Base-by-base conservation (phyloP, 1,140 invertebrate genomes). In the Riptortus pedestris region DNA sequence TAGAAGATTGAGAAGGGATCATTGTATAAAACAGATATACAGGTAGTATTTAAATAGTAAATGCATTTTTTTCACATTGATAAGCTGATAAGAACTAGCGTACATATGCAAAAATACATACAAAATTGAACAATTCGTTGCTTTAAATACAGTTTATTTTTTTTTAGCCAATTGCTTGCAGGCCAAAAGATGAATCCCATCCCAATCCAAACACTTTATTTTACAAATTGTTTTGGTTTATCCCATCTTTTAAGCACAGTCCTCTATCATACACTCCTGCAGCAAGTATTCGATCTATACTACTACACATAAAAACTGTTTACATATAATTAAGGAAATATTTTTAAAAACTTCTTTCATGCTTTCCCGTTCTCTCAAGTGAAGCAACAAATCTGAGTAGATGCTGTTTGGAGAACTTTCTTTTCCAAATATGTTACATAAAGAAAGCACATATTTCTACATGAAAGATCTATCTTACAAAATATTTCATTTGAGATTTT, bases 281-380 rank as follows among this genome's bases (percentile, higher is more conserved):
- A 60, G 59, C 59, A 45, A 43, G 59, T 60, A 60, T 38, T 43
- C 31, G 18, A 38, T 24, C 51, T 55, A 33, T 60, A 38, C 59
- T 60, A 60, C 59, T 60, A 60, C 59, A 60, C 59, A 60, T 60
- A 60, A 60, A 57, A 60, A 60, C 59, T 28, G 31, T 60, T 60
- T 60, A 43, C 38, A 43, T 60, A 43, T 43, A 55, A 24, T 55
- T 24, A 24, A 24, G 51, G 51, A 55, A 55, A 55, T 55, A 55
- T 55, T 55, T 55, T 55, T 24, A 24, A 55, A 55, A 55, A 47
- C 18, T 20, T 47, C 18, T 24, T 14, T 55, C 51, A 20, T 24
- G 2, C 51, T 24, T 55, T 55, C 24, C 18, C 51, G 22, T 55
- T 27, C 51, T 55, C 24, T 55, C 12, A 55, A 55, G 4, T 2